phyloP scores from a whole-genome alignment of 2,888 invertebrate genomes.

The Caenorhabditis sp. region DNA sequence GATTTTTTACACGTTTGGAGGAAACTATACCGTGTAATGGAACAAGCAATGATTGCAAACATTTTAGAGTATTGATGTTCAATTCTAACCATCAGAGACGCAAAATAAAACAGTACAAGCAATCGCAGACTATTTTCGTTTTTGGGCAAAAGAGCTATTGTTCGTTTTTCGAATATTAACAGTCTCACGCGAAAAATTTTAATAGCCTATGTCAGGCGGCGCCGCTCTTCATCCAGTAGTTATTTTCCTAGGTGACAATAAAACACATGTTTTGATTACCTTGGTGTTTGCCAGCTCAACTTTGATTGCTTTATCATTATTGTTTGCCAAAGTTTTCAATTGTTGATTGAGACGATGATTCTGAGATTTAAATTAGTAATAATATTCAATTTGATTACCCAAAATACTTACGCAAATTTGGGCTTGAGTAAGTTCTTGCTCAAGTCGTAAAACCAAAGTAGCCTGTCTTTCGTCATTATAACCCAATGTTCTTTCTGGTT shows the following conservation, averaged over 20 bases:
- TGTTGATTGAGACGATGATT: conserved; percentile 75
- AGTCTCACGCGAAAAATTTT: no score
- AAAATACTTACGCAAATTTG: conserved; percentile 73
- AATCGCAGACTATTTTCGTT: no score
- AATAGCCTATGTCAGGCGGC: no score
- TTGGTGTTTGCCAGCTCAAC: conserved; percentile 66
- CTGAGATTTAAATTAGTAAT: conserved; percentile 59
- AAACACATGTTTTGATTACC: conserved; percentile 45
- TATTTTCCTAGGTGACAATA: no score
- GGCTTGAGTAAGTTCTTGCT: conserved; percentile 71
- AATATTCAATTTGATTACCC: no score
- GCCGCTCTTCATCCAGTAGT: no score
- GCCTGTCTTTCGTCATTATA: conserved; percentile 24
- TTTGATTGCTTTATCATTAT: conserved; percentile 62
- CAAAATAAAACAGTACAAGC: no score
- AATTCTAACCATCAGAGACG: no score
- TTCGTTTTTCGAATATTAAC: no score
- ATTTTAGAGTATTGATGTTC: conserved; percentile 69
- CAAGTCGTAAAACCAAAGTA: conserved; percentile 64
- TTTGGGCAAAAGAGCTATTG: no score
- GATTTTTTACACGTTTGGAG: conserved; percentile 76
- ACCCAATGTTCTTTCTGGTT: not conserved
- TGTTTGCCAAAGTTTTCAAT: conserved; percentile 67
- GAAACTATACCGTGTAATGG: conserved; percentile 80
- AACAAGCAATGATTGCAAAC: conserved; percentile 73